Evolutionary conservation across 2,888 invertebrate species (phyloP), one percentile per base, ranked within the genome.

Genomic region (Nymphalis urticae): DNA sequence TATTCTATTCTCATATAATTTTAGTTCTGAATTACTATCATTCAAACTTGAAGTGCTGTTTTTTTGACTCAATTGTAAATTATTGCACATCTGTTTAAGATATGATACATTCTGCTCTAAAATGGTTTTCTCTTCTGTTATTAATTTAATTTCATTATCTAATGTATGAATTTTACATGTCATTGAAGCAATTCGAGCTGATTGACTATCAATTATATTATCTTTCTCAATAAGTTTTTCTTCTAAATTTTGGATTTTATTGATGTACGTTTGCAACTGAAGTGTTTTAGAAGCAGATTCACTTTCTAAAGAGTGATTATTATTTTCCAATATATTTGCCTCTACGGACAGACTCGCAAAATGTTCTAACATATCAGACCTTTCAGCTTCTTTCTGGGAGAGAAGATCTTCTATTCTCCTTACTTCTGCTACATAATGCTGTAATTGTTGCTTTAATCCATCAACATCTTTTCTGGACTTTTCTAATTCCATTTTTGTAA

Each of bases 371-470:
- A 97, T 95, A 82, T 96, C 96, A 69, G 95, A 95, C 68, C 97
- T 93, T 87, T 97, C 97, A 71, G 94, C 94, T 88, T 97, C 97
- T 95, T 97, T 89, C 48, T 95, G 93, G 69, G 95, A 94, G 47
- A 97, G 90, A 69, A 96, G 86, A 78, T 97, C 96, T 85, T 97
- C 97, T 71, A 96, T 95, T 77, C 96, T 93, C 79, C 96, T 95
- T 19, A 97, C 95, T 92, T 97, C 96, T 76, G 95, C 94, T 7
- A 97, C 96, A 87, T 97, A 97, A 79, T 96, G 96, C 79, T 96
- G 96, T 71, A 97, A 85, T 81, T 97, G 96, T 72, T 94, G 94
- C 82, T 96, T 96, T 72, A 97, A 87, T 76, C 95, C 94, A 67
- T 95, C 95, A 27, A 96, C 95, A 89, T 97, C 96, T 79, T 94